Evolutionary conservation across 2,888 invertebrate species (phyloP).

Genomic region (Lycaena phlaeas): DNA sequence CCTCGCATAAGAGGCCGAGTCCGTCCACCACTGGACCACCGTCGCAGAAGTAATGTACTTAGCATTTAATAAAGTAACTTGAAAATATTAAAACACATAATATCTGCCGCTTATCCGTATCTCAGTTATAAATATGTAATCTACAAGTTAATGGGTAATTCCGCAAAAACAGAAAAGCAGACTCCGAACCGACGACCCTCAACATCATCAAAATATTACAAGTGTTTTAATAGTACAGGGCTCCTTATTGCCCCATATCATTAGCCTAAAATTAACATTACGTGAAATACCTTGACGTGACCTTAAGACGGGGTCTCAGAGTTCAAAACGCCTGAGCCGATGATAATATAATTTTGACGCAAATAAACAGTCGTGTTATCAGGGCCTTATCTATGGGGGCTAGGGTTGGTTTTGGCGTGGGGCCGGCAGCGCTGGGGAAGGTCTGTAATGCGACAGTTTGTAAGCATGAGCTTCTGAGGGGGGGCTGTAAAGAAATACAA

Average conservation of each 20-base stretch:
- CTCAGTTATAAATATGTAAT: too few relatives aligned
- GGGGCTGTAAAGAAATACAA: conserved; percentile 56
- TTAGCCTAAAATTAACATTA: conserved; percentile 63
- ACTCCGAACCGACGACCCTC: conserved; percentile 2
- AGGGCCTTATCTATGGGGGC: conserved; percentile 24
- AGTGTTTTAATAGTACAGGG: conserved; percentile 16
- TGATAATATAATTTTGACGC: conserved; percentile 29
- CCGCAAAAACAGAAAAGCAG: too few relatives aligned
- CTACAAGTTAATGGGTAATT: too few relatives aligned
- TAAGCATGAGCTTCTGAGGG: conserved; percentile 66
- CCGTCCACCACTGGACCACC: too few relatives aligned
- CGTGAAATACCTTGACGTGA: conserved; percentile 29
- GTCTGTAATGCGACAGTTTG: conserved; percentile 70
- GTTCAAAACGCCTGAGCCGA: conserved; percentile 27
- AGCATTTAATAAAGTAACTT: too few relatives aligned
- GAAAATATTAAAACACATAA: too few relatives aligned
- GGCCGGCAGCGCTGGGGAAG: conserved; percentile 33
- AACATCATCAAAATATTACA: conserved; percentile 9
- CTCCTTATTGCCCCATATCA: conserved; percentile 39
- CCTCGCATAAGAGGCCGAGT: too few relatives aligned
- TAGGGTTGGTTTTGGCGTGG: conserved; percentile 34
- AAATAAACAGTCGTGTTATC: conserved; percentile 25
- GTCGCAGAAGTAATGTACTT: too few relatives aligned
- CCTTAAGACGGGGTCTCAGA: conserved; percentile 32
- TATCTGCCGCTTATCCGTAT: too few relatives aligned